Evolutionary conservation across 1,140 invertebrate genomes (phyloP).

Genomic region (Nebria ingens): DNA sequence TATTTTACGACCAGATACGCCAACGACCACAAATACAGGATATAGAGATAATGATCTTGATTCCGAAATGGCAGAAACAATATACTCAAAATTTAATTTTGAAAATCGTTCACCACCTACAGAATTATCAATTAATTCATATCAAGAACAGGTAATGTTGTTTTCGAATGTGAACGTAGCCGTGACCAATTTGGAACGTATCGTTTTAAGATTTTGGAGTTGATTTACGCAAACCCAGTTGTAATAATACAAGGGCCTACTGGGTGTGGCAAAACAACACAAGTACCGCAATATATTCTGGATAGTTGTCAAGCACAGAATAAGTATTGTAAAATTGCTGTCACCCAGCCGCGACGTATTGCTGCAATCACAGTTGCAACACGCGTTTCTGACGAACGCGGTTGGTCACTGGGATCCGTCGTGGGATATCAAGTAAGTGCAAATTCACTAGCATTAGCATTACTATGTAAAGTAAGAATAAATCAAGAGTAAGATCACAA

Average conservation of each 20-base stretch:
- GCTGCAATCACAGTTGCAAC: conserved; percentile 81
- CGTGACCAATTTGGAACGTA: neutral
- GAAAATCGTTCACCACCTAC: neutral
- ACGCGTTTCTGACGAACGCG: conserved; percentile 71
- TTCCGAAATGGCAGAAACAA: neutral
- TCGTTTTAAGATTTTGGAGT: conserved; percentile 42
- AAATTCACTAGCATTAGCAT: conserved; percentile 24
- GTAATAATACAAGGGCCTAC: conserved; percentile 83
- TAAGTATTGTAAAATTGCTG: conserved; percentile 61
- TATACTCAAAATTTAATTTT: conserved; percentile 13
- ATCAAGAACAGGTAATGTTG: conserved; percentile 4
- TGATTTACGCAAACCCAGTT: conserved; percentile 54
- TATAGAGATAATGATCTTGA: neutral
- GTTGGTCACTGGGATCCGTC: conserved; percentile 64
- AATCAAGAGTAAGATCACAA: too few relatives aligned
- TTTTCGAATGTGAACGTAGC: neutral
- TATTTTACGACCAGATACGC: neutral
- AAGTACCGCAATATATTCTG: conserved; percentile 81
- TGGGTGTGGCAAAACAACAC: conserved; percentile 66
- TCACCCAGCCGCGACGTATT: conserved; percentile 83
- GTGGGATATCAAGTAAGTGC: conserved; percentile 69
- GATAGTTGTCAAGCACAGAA: conserved; percentile 52
- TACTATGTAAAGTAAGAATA: too few relatives aligned
- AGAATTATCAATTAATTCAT: conserved; percentile 4
- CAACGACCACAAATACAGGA: neutral